Percentiles rank a stretch among this genome's conserved stretches.
Conservation (phyloP, 2,113 vertebrate genomes). For the Nerophis ophidion region DNA sequence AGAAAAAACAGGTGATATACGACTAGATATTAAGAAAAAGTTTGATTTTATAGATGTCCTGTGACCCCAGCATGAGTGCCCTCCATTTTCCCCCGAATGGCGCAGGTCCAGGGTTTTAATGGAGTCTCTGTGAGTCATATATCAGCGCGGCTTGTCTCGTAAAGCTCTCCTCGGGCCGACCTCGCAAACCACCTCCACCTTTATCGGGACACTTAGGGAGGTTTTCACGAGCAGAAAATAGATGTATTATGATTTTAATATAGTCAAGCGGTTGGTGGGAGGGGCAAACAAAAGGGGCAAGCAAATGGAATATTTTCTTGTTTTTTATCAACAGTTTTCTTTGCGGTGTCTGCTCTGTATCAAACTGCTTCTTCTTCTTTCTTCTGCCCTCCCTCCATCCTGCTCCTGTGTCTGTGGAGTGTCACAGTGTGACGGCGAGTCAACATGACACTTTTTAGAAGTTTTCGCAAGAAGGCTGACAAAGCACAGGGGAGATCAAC, state of each 20-base stretch:
- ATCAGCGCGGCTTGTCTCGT: constrained; percentile 71
- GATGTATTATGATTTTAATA: constrained; percentile 69
- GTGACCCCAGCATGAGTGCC: constrained; percentile 73
- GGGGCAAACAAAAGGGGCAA: constrained; percentile 37
- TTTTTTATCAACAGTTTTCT: constrained; percentile 24
- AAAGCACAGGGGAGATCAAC: constrained; percentile 59
- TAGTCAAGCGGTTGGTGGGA: constrained; percentile 48
- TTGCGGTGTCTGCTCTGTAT: constrained; percentile 37
- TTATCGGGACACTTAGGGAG: constrained; percentile 66
- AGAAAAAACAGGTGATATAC: constrained; percentile 58
- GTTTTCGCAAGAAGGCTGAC: constrained; percentile 59
- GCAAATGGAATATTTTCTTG: constrained; percentile 23
- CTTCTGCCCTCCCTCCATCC: constrained; percentile 19
- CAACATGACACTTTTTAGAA: constrained; percentile 64
- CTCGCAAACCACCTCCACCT: constrained; percentile 69
- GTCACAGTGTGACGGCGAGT: constrained; percentile 53
- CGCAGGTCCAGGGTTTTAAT: constrained; percentile 75
- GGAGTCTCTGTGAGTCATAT: constrained; percentile 72
- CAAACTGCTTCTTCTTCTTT: constrained; percentile 24
- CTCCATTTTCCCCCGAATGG: constrained; percentile 79
- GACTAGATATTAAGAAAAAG: constrained; percentile 73
- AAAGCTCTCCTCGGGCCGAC: constrained; percentile 67
- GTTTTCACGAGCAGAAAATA: constrained; percentile 66
- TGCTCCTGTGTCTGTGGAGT: constrained; percentile 53
- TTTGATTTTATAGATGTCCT: constrained; percentile 77